A percentile compares a stretch with the other conserved stretches of the same genome.
Conservation (phyloP, 2,113 vertebrate genomes). For the Junco hyemalis region DNA sequence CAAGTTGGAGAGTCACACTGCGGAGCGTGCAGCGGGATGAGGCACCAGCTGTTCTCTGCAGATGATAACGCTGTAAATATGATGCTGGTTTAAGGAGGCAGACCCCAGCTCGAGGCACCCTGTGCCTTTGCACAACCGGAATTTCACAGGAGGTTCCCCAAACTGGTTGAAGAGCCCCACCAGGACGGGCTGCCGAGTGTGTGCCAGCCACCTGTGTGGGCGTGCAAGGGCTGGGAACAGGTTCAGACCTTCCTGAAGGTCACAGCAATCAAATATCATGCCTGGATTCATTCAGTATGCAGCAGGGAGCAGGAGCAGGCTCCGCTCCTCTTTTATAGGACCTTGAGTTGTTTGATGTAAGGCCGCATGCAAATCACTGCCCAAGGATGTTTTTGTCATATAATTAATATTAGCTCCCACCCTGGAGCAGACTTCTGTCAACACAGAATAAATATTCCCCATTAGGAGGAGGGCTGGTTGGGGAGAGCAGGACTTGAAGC, state of each 20-base stretch:
- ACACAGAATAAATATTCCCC: constrained; percentile 33
- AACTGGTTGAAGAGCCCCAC: background rate
- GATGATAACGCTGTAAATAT: constrained; percentile 41
- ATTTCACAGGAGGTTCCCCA: background rate
- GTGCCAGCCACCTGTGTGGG: background rate
- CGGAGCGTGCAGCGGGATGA: background rate
- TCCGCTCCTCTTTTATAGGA: background rate
- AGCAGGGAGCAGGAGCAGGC: background rate
- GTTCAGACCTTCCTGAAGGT: constrained; percentile 34
- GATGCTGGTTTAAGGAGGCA: background rate
- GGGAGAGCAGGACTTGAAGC: background rate
- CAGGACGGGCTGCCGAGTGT: background rate
- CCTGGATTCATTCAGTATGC: constrained; percentile 24
- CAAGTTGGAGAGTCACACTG: constrained; percentile 26
- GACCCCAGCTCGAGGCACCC: background rate
- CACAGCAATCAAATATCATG: background rate
- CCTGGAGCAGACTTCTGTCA: constrained; percentile 13
- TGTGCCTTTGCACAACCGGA: fast-evolving
- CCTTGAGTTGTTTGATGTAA: constrained; percentile 49
- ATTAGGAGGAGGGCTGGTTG: background rate
- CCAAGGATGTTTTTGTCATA: constrained; percentile 58
- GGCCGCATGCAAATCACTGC: constrained; percentile 32
- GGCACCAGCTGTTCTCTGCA: constrained; percentile 34
- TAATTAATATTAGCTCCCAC: constrained; percentile 56
- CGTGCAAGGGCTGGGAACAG: background rate